Conservation (phyloP, 2,888 invertebrate genomes). For the Zygogramma bicolorata region DNA sequence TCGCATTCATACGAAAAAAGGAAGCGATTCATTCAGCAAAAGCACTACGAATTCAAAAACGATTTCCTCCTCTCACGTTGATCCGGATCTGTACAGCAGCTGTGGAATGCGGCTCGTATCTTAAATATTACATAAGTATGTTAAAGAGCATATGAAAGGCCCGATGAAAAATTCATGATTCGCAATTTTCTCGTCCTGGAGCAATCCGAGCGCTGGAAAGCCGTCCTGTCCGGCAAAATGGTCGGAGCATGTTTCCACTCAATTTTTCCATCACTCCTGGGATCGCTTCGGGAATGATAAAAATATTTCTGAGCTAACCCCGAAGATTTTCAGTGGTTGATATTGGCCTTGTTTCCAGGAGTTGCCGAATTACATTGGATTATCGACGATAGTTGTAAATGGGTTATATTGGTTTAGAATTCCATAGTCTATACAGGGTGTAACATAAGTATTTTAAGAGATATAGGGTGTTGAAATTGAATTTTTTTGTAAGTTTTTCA, state of each 20-base stretch:
- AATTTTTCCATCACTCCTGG: constrained; percentile 28
- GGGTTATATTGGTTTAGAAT: no score
- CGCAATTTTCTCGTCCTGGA: constrained; percentile 49
- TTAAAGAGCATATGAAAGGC: constrained; percentile 49
- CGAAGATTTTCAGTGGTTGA: neutral
- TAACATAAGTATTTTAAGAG: no score
- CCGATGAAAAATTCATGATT: constrained; percentile 53
- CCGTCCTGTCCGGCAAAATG: constrained; percentile 42
- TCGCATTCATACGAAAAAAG: no score
- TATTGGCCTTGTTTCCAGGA: neutral
- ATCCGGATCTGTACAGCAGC: neutral
- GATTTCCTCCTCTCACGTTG: neutral
- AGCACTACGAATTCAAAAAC: no score
- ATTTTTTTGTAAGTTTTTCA: no score
- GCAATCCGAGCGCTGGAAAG: constrained; percentile 50
- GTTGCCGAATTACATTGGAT: neutral
- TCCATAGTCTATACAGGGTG: no score
- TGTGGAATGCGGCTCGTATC: neutral
- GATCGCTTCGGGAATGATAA: constrained; percentile 2
- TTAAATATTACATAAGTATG: constrained; percentile 47
- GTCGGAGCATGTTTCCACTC: constrained; percentile 40
- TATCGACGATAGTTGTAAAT: no score
- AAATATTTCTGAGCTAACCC: neutral
- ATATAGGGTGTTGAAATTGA: no score
- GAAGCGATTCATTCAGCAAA: no score